These are phyloP conservation scores for Lasioglossum leucozonium DNA, from an alignment of 2,888 invertebrate genomes.

Conservation along the genomic window DNA sequence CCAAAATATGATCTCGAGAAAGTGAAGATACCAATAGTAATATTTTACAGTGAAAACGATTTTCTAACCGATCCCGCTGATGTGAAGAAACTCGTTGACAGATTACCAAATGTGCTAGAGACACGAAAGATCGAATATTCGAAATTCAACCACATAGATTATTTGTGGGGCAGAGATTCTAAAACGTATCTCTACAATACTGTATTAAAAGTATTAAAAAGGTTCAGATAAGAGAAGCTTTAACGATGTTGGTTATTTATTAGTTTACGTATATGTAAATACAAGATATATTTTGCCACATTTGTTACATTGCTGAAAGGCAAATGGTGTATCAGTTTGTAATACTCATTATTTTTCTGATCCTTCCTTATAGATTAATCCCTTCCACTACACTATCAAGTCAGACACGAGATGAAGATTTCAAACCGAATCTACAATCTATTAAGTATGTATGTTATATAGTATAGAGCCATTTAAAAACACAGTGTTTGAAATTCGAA, in stretches of 20 bases:
- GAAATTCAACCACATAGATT: slow-evolving; percentile 83
- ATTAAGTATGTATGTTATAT: background rate
- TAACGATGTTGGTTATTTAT: slow-evolving; percentile 19
- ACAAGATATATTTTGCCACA: slow-evolving; percentile 7
- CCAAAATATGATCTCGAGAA: slow-evolving; percentile 87
- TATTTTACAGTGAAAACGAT: slow-evolving; percentile 88
- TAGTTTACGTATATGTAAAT: background rate
- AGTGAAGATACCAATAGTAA: slow-evolving; percentile 86
- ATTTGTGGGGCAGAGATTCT: slow-evolving; percentile 81
- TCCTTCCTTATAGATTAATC: background rate
- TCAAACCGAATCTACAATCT: background rate
- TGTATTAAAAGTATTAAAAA: slow-evolving; percentile 69
- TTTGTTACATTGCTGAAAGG: background rate
- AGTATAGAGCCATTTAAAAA: background rate
- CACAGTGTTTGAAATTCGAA: background rate
- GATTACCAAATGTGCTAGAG: slow-evolving; percentile 78
- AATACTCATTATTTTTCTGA: background rate
- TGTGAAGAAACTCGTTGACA: slow-evolving; percentile 76
- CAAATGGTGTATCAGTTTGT: background rate
- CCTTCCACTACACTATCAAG: background rate
- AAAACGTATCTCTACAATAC: slow-evolving; percentile 77
- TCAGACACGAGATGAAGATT: background rate
- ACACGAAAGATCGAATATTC: slow-evolving; percentile 77
- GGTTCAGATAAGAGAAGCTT: slow-evolving; percentile 55
- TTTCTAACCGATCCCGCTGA: slow-evolving; percentile 85